phyloP scores from a whole-genome alignment of 2,113 vertebrate species.

The Equus przewalskii region DNA sequence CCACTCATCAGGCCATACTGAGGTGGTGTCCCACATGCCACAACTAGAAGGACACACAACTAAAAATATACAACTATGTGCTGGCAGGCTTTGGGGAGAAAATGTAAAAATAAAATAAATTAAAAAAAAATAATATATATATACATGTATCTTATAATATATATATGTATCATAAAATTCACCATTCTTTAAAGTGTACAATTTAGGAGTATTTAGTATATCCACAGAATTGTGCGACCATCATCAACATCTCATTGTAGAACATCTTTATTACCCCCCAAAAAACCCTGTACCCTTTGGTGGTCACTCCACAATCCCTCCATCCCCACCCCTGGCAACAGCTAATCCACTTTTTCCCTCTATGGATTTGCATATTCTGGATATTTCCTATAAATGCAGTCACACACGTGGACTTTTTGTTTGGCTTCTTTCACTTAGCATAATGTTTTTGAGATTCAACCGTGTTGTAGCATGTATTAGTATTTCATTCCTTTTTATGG shows the following conservation, averaged over 20 bases:
- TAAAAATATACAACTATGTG: too few relatives aligned
- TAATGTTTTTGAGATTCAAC: not conserved
- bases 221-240: not conserved
- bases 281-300: not conserved
- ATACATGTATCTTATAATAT: not conserved
- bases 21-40: too few relatives aligned
- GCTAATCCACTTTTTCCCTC: not conserved
- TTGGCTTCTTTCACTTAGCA: conserved; percentile 7
- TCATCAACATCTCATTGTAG: not conserved
- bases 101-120: too few relatives aligned
- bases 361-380: not conserved
- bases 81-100: too few relatives aligned
- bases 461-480: not conserved
- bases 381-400: not conserved
- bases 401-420: not conserved
- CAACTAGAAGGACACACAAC: too few relatives aligned
- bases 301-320: not conserved
- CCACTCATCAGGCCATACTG: too few relatives aligned
- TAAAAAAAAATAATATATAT: not conserved
- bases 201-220: not conserved
- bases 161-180: not conserved
- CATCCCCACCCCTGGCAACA: not conserved
- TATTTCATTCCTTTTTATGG: not conserved
- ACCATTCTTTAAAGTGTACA: not conserved
- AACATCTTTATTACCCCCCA: not conserved